Conservation (phyloP, 2,113 vertebrate species). For the Theropithecus gelada region DNA sequence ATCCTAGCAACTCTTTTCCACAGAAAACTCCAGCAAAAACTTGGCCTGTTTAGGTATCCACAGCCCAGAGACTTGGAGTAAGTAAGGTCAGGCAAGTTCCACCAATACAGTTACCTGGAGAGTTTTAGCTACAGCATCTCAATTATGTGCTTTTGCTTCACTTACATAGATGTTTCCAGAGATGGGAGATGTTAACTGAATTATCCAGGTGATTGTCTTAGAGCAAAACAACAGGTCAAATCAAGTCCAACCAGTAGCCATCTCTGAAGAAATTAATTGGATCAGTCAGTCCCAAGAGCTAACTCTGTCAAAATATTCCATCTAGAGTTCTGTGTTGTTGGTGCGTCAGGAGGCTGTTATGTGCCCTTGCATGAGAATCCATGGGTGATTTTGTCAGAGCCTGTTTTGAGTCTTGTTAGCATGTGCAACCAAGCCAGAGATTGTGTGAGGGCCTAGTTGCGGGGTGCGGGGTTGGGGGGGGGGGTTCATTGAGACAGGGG, state of each 20-base stretch:
- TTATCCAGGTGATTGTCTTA: conserved; percentile 54
- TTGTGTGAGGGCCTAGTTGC: background rate
- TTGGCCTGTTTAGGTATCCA: background rate
- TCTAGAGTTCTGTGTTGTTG: conserved; percentile 3
- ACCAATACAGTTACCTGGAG: conserved; percentile 39
- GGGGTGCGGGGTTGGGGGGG: fast-evolving
- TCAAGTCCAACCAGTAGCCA: conserved; percentile 42
- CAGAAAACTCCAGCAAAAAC: background rate
- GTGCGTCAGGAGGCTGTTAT: background rate
- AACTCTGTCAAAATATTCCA: conserved; percentile 63
- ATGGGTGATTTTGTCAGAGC: background rate
- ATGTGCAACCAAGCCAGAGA: background rate
- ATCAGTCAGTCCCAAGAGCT: conserved; percentile 38
- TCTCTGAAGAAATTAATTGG: conserved; percentile 63
- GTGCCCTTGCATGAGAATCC: background rate
- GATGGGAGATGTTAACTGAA: background rate
- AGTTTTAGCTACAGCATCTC: conserved; percentile 33
- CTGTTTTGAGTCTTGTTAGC: background rate
- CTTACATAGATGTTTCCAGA: conserved; percentile 17
- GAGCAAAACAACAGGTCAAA: conserved; percentile 53
- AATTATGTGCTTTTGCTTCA: background rate
- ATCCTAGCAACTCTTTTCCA: background rate
- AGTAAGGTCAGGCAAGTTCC: background rate
- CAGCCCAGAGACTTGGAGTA: conserved; percentile 18
- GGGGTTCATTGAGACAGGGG: background rate